phyloP scores from a whole-genome alignment of 2,113 vertebrate species.

The Atlantisia rogersi region DNA sequence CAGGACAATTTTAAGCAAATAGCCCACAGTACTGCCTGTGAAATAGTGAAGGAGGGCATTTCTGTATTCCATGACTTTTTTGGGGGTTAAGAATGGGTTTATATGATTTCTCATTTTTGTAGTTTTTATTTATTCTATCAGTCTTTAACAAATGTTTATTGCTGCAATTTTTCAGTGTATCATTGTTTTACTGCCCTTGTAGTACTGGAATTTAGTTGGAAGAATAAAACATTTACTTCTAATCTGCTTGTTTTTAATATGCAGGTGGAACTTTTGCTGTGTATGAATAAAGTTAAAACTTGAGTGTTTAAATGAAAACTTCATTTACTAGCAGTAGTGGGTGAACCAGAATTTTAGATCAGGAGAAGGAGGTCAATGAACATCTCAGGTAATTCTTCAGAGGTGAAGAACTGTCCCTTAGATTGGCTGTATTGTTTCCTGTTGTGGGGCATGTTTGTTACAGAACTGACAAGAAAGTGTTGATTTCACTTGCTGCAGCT shows the following conservation, averaged over 20 bases:
- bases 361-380: background rate
- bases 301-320: slow-evolving; percentile 69
- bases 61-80: slow-evolving; percentile 82
- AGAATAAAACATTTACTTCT: slow-evolving; percentile 96
- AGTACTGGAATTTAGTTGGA: slow-evolving; percentile 91
- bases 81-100: slow-evolving; percentile 84
- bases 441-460: background rate
- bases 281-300: slow-evolving; percentile 70
- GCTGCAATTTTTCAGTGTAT: slow-evolving; percentile 82
- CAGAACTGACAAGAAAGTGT: background rate
- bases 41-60: slow-evolving; percentile 82
- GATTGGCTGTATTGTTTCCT: background rate
- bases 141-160: slow-evolving; percentile 89
- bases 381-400: background rate
- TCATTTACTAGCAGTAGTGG: slow-evolving; percentile 24
- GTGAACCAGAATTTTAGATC: background rate
- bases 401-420: background rate
- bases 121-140: slow-evolving; percentile 88
- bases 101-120: slow-evolving; percentile 88
- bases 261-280: slow-evolving; percentile 69
- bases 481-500: background rate
- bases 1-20: slow-evolving; percentile 83
- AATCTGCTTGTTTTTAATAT: slow-evolving; percentile 78
- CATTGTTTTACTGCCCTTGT: slow-evolving; percentile 90
- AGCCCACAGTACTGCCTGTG: slow-evolving; percentile 83